Percentiles rank a stretch among this genome's conserved stretches.
phyloP scores from a whole-genome alignment of 2,888 invertebrate species.

The Epinotia brunnichana region DNA sequence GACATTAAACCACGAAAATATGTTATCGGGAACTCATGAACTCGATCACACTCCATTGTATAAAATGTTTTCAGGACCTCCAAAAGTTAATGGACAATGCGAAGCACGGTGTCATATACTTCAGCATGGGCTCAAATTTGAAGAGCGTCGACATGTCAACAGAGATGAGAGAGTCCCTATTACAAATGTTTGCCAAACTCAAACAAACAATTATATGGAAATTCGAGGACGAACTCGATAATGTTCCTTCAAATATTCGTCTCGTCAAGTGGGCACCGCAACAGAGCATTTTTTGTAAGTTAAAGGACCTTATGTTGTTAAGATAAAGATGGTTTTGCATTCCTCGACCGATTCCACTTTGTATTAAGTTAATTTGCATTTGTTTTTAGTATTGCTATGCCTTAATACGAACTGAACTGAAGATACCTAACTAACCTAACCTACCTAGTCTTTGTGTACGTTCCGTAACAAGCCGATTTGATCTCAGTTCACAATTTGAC shows the following conservation, averaged over 20 bases:
- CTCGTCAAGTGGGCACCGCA: slow-evolving; percentile 45
- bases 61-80: slow-evolving; percentile 58
- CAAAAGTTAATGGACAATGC: slow-evolving; percentile 64
- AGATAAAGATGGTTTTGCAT: background rate
- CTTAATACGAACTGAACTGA: background rate
- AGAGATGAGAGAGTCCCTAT: slow-evolving; percentile 53
- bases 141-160: slow-evolving; percentile 59
- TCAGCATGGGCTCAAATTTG: slow-evolving; percentile 64
- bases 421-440: too few species aligned
- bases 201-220: slow-evolving; percentile 45
- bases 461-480: too few species aligned
- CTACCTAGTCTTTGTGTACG: too few species aligned
- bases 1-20: background rate
- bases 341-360: background rate
- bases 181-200: slow-evolving; percentile 42
- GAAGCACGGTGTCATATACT: slow-evolving; percentile 63
- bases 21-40: background rate
- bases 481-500: too few species aligned
- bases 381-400: background rate
- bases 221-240: slow-evolving; percentile 42
- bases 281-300: slow-evolving; percentile 51
- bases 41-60: background rate
- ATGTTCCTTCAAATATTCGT: slow-evolving; percentile 43
- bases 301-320: background rate
- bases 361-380: slow-evolving; percentile 1